These are phyloP conservation scores for Chironomus striatipennis DNA, from an alignment of 1,140 invertebrate genomes.

Conservation along the genomic window DNA sequence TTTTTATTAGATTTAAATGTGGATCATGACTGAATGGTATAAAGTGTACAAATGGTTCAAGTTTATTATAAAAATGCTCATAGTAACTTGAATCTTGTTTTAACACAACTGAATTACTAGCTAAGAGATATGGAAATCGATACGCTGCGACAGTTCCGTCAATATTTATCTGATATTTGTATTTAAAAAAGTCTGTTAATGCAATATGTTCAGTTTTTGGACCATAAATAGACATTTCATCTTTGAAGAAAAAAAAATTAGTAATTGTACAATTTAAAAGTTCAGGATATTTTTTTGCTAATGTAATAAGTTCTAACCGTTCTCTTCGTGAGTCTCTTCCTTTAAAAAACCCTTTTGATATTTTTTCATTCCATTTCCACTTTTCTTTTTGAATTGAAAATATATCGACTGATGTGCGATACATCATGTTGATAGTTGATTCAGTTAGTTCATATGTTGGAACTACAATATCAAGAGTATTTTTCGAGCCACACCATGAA, in stretches of 20 bases:
- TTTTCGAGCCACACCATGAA: conserved; percentile 89
- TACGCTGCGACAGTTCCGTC: conserved; percentile 97
- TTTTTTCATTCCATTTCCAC: conserved; percentile 63
- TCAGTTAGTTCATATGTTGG: conserved; percentile 94
- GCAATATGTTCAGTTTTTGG: conserved; percentile 74
- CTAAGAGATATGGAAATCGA: conserved; percentile 83
- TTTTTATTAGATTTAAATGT: conserved; percentile 60
- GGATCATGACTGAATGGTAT: conserved; percentile 69
- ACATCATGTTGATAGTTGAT: conserved; percentile 84
- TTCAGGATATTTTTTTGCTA: conserved; percentile 66
- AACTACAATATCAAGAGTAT: conserved; percentile 80
- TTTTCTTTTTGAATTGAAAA: conserved; percentile 67
- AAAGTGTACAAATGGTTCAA: conserved; percentile 73
- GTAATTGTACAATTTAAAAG: conserved; percentile 87
- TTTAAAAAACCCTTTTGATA: conserved; percentile 76
- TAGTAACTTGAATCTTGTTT: conserved; percentile 92
- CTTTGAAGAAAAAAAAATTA: conserved; percentile 92
- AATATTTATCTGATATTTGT: conserved; percentile 90
- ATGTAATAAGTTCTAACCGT: conserved; percentile 72
- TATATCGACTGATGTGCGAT: conserved; percentile 81
- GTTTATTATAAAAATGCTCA: conserved; percentile 83
- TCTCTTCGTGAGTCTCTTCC: conserved; percentile 82
- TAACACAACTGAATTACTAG: conserved; percentile 75
- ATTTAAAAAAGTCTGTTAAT: conserved; percentile 95
- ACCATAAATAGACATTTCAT: conserved; percentile 78